Percentiles rank a stretch among this genome's conserved stretches.
phyloP scores from a whole-genome alignment of 1,140 invertebrate genomes.

The Elymnias hypermnestra region DNA sequence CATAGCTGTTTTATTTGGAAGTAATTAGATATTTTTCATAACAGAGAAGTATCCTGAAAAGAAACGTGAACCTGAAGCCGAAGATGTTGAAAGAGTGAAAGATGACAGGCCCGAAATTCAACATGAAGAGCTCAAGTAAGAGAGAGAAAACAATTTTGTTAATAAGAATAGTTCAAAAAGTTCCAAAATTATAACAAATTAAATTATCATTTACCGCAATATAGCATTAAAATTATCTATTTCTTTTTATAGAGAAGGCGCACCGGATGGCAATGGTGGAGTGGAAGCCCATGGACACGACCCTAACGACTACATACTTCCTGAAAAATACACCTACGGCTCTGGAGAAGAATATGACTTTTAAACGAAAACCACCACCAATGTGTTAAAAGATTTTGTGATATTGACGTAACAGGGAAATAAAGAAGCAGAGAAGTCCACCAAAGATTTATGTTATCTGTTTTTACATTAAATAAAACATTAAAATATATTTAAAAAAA shows the following conservation, averaged over 20 bases:
- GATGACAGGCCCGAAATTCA: constrained; percentile 26
- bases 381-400: background rate
- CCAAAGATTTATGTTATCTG: no score
- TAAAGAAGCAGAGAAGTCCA: no score
- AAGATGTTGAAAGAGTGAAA: constrained; percentile 29
- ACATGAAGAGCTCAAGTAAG: constrained; percentile 48
- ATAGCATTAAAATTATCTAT: constrained; percentile 15
- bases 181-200: no score
- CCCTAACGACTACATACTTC: constrained; percentile 57
- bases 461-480: no score
- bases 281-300: constrained; percentile 64
- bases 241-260: constrained; percentile 41
- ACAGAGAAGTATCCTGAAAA: constrained; percentile 10
- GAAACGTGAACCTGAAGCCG: constrained; percentile 26
- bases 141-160: no score
- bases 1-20: constrained; percentile 3
- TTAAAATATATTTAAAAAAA: no score
- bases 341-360: constrained; percentile 60
- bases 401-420: no score
- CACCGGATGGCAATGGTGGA: constrained; percentile 56
- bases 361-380: background rate
- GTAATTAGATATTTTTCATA: constrained; percentile 1
- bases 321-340: constrained; percentile 64
- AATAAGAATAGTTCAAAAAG: no score
- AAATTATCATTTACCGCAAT: no score